Percentiles rank a stretch among this genome's conserved stretches.
Conservation (phyloP, 2,113 vertebrate species). For the Etheostoma spectabile region DNA sequence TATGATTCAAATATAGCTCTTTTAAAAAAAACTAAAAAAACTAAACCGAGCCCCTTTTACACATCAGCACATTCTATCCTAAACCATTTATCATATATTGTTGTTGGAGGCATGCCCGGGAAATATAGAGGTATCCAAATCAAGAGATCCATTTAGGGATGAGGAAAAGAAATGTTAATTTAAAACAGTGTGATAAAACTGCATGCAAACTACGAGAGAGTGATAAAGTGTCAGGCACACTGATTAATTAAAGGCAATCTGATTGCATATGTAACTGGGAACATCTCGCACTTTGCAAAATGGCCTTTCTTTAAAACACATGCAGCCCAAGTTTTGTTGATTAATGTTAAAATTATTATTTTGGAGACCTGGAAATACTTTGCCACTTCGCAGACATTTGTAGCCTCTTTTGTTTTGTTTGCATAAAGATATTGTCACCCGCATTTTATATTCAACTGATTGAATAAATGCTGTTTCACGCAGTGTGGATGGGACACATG, state of each 20-base stretch:
- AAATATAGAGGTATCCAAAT: conserved; percentile 3
- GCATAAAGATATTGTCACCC: neutral
- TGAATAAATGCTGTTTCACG: neutral
- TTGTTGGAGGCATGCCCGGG: neutral
- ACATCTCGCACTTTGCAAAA: neutral
- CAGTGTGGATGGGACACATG: neutral
- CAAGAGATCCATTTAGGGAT: neutral
- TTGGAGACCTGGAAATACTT: neutral
- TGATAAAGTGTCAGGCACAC: conserved; percentile 15
- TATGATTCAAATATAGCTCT: conserved; percentile 7
- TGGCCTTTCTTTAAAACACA: neutral
- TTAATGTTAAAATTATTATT: neutral
- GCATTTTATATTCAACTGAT: neutral
- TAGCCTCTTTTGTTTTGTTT: neutral
- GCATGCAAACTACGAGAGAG: conserved; percentile 22
- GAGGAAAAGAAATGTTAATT: conserved; percentile 10
- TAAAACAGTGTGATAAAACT: conserved; percentile 17
- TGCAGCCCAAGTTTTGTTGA: neutral
- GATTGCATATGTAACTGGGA: conserved; percentile 19
- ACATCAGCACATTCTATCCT: neutral
- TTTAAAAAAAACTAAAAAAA: neutral
- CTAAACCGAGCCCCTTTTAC: neutral
- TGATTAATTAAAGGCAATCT: conserved; percentile 28
- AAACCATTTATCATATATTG: conserved; percentile 10
- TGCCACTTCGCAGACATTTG: neutral